phyloP scores from a whole-genome alignment of 64 coral and sea anemone species.

The Stylophora pistillata region DNA sequence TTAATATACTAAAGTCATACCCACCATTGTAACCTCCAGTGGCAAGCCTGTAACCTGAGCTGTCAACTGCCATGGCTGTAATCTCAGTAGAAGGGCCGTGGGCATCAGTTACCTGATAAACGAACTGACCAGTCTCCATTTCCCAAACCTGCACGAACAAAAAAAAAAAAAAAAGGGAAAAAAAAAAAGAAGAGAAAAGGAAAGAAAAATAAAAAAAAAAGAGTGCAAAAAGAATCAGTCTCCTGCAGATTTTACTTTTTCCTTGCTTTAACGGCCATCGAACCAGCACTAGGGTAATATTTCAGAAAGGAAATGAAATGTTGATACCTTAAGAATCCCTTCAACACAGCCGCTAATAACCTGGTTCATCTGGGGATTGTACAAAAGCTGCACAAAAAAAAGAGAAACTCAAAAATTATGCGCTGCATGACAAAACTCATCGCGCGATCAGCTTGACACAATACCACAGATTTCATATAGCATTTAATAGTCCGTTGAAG shows the following conservation, averaged over 20 bases:
- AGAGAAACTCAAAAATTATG: neutral
- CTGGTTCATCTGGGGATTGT: conserved; percentile 97
- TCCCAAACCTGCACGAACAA: conserved; percentile 89
- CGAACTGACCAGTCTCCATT: conserved; percentile 92
- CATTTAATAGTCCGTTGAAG: too few relatives aligned
- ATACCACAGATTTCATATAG: too few relatives aligned
- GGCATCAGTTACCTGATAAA: conserved; percentile 86
- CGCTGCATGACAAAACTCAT: neutral
- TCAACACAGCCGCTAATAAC: conserved; percentile 85
- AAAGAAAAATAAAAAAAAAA: too few relatives aligned
- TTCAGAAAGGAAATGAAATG: neutral
- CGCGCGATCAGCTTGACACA: too few relatives aligned
- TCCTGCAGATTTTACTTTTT: too few relatives aligned
- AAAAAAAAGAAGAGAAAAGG: neutral
- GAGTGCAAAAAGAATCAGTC: too few relatives aligned
- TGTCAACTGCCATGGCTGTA: conserved; percentile 89
- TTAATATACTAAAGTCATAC: neutral
- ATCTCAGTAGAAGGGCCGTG: conserved; percentile 87
- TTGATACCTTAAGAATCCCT: conserved; percentile 80
- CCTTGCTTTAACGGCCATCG: too few relatives aligned
- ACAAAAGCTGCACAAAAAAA: conserved; percentile 61
- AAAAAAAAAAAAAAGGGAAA: neutral
- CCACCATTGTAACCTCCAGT: conserved; percentile 95
- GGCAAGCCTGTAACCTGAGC: conserved; percentile 88
- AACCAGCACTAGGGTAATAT: neutral